A percentile compares a stretch with the other conserved stretches of the same genome.
These are phyloP conservation scores for Cepaea nemoralis DNA, from an alignment of 1,140 invertebrate genomes.

Conservation along the genomic window DNA sequence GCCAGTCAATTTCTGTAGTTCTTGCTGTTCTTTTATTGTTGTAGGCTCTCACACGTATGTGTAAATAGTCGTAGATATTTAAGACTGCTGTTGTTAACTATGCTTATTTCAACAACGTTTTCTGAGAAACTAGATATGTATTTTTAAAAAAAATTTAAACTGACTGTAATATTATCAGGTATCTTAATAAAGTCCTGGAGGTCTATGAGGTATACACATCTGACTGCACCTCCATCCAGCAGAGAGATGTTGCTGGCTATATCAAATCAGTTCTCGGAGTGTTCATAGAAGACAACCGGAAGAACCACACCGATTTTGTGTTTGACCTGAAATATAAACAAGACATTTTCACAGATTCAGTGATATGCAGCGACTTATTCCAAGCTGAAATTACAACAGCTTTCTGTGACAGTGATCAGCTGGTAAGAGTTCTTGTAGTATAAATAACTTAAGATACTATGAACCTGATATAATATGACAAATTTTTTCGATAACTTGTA, in stretches of 20 bases:
- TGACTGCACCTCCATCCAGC: conserved; percentile 23
- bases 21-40: no score
- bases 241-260: conserved; percentile 22
- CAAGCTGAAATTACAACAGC: neutral
- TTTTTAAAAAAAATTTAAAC: no score
- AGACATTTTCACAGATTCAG: neutral
- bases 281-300: neutral
- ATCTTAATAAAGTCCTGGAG: neutral
- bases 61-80: no score
- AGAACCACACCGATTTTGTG: neutral
- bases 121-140: no score
- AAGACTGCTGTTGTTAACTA: no score
- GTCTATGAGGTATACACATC: neutral
- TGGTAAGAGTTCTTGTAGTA: neutral
- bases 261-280: neutral
- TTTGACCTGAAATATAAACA: neutral
- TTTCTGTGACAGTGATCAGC: neutral
- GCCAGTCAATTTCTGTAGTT: no score
- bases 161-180: neutral
- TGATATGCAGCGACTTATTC: neutral
- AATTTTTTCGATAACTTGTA: no score
- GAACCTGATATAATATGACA: no score
- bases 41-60: no score
- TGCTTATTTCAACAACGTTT: neutral
- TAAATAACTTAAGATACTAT: no score